Percentiles rank a stretch among this genome's conserved stretches.
phyloP scores from a whole-genome alignment of 2,888 invertebrate species.

The Lomographa bimaculata region DNA sequence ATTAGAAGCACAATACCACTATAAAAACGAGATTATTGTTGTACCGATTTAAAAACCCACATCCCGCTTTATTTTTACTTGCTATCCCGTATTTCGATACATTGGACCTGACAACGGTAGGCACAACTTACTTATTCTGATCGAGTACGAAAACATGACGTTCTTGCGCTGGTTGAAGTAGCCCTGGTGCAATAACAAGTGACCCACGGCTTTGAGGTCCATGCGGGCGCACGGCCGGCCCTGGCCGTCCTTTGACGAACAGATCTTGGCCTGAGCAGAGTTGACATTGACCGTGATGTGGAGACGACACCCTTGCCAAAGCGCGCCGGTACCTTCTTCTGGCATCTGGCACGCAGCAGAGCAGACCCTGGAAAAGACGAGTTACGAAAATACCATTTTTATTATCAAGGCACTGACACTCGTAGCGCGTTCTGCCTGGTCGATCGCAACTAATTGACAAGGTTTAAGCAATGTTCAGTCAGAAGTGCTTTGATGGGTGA shows the following conservation, averaged over 20 bases:
- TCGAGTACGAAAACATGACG: slow-evolving; percentile 44
- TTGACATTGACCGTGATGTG: slow-evolving; percentile 40
- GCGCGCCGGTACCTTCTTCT: slow-evolving; percentile 42
- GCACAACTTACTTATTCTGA: slow-evolving; percentile 64
- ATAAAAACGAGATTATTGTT: too few relatives aligned
- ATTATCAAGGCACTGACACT: too few relatives aligned
- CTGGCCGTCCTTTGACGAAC: slow-evolving; percentile 27
- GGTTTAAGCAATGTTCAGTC: too few relatives aligned
- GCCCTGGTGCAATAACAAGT: slow-evolving; percentile 47
- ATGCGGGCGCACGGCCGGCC: slow-evolving; percentile 52
- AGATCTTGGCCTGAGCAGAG: slow-evolving; percentile 41
- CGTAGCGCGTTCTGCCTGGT: too few relatives aligned
- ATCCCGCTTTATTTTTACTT: too few relatives aligned
- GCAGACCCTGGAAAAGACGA: slow-evolving; percentile 58
- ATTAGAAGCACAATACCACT: too few relatives aligned
- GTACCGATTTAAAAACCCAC: too few relatives aligned
- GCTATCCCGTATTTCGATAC: too few relatives aligned
- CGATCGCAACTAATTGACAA: too few relatives aligned
- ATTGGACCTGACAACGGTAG: too few relatives aligned
- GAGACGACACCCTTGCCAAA: slow-evolving; percentile 55
- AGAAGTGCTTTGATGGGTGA: too few relatives aligned
- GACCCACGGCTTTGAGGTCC: slow-evolving; percentile 46
- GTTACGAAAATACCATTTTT: slow-evolving; percentile 1
- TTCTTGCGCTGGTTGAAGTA: slow-evolving; percentile 47
- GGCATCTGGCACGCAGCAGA: slow-evolving; percentile 68